A percentile compares a stretch with the other conserved stretches of the same genome.
phyloP scores from a whole-genome alignment of 1,140 invertebrate species.

The Apis laboriosa region DNA sequence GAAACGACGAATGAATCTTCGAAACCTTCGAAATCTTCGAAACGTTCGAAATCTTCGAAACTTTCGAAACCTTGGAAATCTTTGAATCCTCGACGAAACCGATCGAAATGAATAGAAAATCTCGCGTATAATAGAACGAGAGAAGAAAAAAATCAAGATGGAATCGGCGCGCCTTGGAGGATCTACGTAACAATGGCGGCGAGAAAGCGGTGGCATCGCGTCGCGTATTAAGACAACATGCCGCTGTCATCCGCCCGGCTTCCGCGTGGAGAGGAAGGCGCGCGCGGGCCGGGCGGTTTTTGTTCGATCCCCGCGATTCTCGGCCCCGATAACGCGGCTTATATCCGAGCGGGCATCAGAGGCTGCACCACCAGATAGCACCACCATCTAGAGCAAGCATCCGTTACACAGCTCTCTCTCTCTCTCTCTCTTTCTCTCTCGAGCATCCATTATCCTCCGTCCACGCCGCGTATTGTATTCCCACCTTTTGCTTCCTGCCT shows the following conservation, averaged over 20 bases:
- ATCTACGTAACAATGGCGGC: slow-evolving; percentile 2
- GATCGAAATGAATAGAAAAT: too few species aligned
- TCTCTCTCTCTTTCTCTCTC: background rate
- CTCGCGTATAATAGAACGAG: too few species aligned
- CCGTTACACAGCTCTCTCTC: slow-evolving; percentile 38
- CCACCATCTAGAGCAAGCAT: slow-evolving; percentile 60
- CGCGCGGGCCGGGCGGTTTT: slow-evolving; percentile 38
- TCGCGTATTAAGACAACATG: slow-evolving; percentile 59
- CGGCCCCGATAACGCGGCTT: slow-evolving; percentile 52
- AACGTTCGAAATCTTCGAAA: too few species aligned
- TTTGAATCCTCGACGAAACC: too few species aligned
- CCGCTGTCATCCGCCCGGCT: slow-evolving; percentile 51
- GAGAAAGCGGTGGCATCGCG: background rate
- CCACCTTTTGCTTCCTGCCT: slow-evolving; percentile 41
- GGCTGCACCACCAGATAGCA: slow-evolving; percentile 44
- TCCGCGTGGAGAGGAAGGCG: slow-evolving; percentile 40
- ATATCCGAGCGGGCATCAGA: slow-evolving; percentile 61
- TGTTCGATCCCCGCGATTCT: slow-evolving; percentile 61
- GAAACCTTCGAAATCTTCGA: too few species aligned
- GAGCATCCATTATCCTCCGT: slow-evolving; percentile 53
- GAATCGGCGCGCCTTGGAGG: background rate
- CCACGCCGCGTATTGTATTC: slow-evolving; percentile 58
- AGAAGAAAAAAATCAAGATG: background rate
- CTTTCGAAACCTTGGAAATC: too few species aligned
- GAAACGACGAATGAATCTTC: too few species aligned